Evolutionary conservation across 2,113 vertebrate species (phyloP), one percentile per base, ranked within the genome.

Genomic region (Calonectris borealis): DNA sequence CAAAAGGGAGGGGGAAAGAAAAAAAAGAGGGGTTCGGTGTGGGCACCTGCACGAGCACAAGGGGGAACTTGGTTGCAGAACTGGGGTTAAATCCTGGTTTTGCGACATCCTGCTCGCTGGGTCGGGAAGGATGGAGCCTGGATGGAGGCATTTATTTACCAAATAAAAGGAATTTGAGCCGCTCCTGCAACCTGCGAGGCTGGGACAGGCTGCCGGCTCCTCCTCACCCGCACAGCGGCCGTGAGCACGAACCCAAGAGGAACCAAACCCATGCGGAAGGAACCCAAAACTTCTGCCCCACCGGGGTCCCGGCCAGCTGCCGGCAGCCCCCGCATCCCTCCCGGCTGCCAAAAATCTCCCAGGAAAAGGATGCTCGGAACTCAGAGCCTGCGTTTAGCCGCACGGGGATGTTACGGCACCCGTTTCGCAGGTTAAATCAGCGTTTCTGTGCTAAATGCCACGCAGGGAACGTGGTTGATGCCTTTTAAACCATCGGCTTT

Each of bases 401-500:
- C 62, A 5, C 6, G 2, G n/a, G 36, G 65, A 36, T 0, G 7
- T 4, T 3, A 0, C 2, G 2, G 66, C 42, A 25, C 14, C 69
- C 2, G 5, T 2, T 40, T 4, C 1, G 0, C 24, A 12, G 58
- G 61, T 16, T 15, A 11, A 29, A 77, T 27, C 77, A 11, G 69
- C 1, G 0, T 19, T 73, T 48, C 54, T 3, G 21, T 6, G 54
- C 44, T 7, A 2, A 77, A 34, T 0, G 0, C 21, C 60, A 12
- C 0, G 0, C 10, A 6, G 49, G 31, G 55, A 57, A 17, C 0
- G 5, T 2, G 26, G 13, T 3, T 3, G 21, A 9, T 10, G n/a
- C 57, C 38, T 40, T 49, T 29, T 4, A 25, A 31, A 31, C 16
- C 19, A 1, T 2, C 0, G 1, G 11, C 16, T 32, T 24, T 1